Evolutionary conservation across 53 echinoderm and acorn worm species (phyloP), one percentile per base, ranked within the genome.

Genomic region (Pentamera pediparva): DNA sequence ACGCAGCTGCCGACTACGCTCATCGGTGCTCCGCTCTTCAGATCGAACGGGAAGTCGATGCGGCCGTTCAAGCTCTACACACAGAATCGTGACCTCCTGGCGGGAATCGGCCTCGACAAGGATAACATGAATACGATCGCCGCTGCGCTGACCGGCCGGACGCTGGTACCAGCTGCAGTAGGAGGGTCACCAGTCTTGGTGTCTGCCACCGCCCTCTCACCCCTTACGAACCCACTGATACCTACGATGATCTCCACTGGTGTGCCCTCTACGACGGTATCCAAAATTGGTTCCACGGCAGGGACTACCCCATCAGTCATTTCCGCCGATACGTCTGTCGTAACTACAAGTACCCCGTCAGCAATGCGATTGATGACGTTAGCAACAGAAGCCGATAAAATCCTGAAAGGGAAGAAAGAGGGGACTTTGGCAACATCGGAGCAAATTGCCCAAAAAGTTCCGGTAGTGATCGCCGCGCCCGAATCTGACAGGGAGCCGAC

Each of bases 381-480:
- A 6, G 94, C 94, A 17, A 90, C 86, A 33, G 94, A 87, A 76
- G 94, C 94, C 59, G 89, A 89, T 59, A 93, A 90, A 75, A 84
- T 93, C 49, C 60, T 87, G 30, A 79, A 83, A 34, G 81, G 78
- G 75, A 81, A 85, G 48, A 74, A 59, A 37, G 48, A 75, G 60
- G 77, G 59, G 9, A 77, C 76, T 11, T 60, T 50, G 29, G 34
- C 50, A 31, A 62, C 32, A 12, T 31, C 39, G 15, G 58, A 57
- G 15, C 27, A 57, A 39, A 40, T n/a, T 51, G 19, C 38, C 15
- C 34, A 57, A 11, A 33, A 51, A 33, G 55, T 72, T 11, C 53
- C 35, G 6, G 29, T 72, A n/a, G 37, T 54, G 1, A 67, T 67
- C 30, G 27, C 52, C 3, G 32, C 55, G 5, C n/a, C n/a, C n/a